Evolutionary conservation across 2,888 invertebrate species (phyloP), one percentile per base, ranked within the genome.

Genomic region (Campoplex capitator): DNA sequence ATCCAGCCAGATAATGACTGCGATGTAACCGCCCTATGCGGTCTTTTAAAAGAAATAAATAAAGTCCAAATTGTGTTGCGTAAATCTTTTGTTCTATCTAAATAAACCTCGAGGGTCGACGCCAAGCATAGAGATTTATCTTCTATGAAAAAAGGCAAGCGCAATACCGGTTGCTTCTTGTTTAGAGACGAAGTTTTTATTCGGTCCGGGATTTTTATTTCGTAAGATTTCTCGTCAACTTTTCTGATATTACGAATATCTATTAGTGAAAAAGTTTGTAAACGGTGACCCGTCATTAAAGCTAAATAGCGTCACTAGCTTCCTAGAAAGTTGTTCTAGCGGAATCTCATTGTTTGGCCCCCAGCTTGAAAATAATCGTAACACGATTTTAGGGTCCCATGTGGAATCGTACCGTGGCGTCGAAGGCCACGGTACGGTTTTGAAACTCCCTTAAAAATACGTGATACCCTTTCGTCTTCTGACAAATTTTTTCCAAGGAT

Each of bases 401-500:
- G 83, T 88, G 9, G 58, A 38, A 13, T 88, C 84, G 56, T 86
- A 89, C 42, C 68, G 87, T 1, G 88, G 84, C 56, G 45, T 35
- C 85, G 18, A 85, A 82, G 84, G 91, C 62, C 88, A n/a, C n/a
- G n/a, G n/a, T n/a, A 88, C 38, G 90, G 45, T 56, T 86, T 88
- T 9, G 86, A 79, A 18, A 91, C 81, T 2, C 89, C 91, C 82
- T 89, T 91, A 56, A 91, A 83, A 77, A 90, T 91, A 13, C 90
- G 58, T 77, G 84, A 90, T 16, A 91, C 70, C n/a, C 71, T 76
- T 9, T 82, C 62, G 48, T 91, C 78, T 23, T 89, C 70, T 8
- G 88, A 89, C 35, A 90, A 51, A 23, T 88, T 75, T 2, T 56
- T 75, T 16, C 84, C 82, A 13, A 89, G 48, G 35, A 91, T 89